Percentiles rank a stretch among this genome's conserved stretches.
phyloP scores from a whole-genome alignment of 2,113 vertebrate genomes.

The Dissostichus mawsoni region DNA sequence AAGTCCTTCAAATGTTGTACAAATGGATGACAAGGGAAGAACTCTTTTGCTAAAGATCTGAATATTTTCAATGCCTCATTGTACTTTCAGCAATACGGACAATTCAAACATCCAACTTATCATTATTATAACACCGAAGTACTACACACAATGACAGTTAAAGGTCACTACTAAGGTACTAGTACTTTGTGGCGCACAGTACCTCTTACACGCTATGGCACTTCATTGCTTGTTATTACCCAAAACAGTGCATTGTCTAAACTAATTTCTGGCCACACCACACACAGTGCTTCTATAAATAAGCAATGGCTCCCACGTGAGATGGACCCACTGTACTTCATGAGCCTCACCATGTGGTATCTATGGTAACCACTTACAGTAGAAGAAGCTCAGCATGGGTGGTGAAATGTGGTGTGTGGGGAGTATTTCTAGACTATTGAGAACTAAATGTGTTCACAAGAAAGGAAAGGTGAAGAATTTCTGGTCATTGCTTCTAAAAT shows the following conservation, averaged over 20 bases:
- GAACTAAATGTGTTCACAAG: conserved; percentile 44
- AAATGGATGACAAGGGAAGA: not conserved
- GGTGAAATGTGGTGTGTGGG: conserved; percentile 44
- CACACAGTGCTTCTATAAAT: conserved; percentile 80
- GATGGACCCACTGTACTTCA: conserved; percentile 79
- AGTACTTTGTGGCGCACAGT: not conserved
- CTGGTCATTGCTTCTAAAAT: conserved; percentile 15
- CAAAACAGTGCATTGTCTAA: conserved; percentile 61
- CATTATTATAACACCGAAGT: conserved; percentile 3
- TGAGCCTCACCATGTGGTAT: conserved; percentile 74
- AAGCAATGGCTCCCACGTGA: conserved; percentile 76
- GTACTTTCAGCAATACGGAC: conserved; percentile 27
- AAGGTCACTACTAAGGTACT: conserved; percentile 34
- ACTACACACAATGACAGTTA: conserved; percentile 20
- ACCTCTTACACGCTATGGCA: not conserved
- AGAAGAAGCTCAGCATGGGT: conserved; percentile 69
- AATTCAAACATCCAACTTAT: conserved; percentile 1
- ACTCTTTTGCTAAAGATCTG: not conserved
- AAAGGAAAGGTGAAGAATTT: conserved; percentile 31
- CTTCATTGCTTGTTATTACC: conserved; percentile 41
- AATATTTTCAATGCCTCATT: not conserved
- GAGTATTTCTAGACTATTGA: conserved; percentile 32
- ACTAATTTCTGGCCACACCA: conserved; percentile 70
- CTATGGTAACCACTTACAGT: conserved; percentile 83
- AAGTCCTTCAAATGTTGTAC: not conserved